Conservation (phyloP, 2,797 vertebrate genomes). For the Peromyscus melanophrys region DNA sequence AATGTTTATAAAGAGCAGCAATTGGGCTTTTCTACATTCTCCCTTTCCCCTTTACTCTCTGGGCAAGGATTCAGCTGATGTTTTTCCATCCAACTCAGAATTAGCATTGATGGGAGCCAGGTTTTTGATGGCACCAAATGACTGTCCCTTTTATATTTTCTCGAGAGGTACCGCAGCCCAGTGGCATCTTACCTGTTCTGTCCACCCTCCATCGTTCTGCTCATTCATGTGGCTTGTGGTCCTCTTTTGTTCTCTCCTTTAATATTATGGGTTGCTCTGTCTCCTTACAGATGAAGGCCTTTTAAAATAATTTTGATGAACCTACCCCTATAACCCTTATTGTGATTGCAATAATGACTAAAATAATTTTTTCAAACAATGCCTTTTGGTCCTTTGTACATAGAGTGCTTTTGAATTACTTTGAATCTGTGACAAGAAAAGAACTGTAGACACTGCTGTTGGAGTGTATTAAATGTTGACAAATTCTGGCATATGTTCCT, state of each 20-base stretch:
- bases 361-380: slow-evolving; percentile 27
- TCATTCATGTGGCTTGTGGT: background rate
- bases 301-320: slow-evolving; percentile 51
- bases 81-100: background rate
- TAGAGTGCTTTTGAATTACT: slow-evolving; percentile 28
- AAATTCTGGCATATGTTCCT: background rate
- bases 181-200: background rate
- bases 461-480: slow-evolving; percentile 36
- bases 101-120: background rate
- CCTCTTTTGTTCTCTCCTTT: background rate
- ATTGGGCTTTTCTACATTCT: background rate
- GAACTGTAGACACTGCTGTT: background rate
- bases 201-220: background rate
- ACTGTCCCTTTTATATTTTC: background rate
- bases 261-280: background rate
- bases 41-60: background rate
- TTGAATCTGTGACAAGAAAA: slow-evolving; percentile 40
- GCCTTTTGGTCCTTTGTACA: background rate
- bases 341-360: background rate
- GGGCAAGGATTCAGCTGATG: background rate
- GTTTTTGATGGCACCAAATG: slow-evolving; percentile 18
- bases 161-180: background rate
- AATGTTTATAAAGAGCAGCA: slow-evolving; percentile 15
- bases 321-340: background rate
- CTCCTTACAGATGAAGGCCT: background rate